Conservation (phyloP, 2,797 vertebrate species). For the Protonibea diacanthus region DNA sequence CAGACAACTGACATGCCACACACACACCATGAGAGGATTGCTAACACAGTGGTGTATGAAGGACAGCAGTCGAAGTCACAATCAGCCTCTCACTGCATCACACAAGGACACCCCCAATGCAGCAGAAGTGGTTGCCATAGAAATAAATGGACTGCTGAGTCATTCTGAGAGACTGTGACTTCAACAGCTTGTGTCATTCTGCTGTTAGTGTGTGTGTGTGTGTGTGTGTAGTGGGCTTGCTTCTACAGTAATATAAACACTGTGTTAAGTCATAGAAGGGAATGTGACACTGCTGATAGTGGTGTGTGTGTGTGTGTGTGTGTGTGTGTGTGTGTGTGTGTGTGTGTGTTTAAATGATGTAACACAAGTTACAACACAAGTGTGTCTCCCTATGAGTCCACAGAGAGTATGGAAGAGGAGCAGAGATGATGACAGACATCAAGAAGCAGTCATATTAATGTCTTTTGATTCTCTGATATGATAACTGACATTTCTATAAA, state of each 20-base stretch:
- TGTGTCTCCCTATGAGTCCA: not conserved
- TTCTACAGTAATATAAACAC: not conserved
- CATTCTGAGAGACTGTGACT: conserved; percentile 30
- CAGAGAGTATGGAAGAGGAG: not conserved
- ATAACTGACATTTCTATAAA: not conserved
- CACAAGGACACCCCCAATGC: not conserved
- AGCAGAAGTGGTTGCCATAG: conserved; percentile 57
- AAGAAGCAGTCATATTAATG: too few species aligned
- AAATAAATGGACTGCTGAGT: conserved; percentile 52
- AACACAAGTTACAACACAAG: not conserved
- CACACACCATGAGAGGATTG: not conserved
- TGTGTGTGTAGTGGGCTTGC: not conserved
- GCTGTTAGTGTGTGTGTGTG: not conserved
- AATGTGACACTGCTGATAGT: conserved; percentile 14
- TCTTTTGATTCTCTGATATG: not conserved
- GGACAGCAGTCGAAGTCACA: not conserved
- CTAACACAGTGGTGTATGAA: not conserved
- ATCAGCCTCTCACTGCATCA: not conserved
- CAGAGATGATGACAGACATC: not conserved
- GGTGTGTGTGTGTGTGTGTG: not conserved
- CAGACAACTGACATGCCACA: not conserved
- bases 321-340: not conserved
- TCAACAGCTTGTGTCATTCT: not conserved
- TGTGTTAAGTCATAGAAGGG: not conserved
- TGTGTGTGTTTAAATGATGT: not conserved